Conservation (phyloP, 2,888 invertebrate species). For the Aphodius granarius region DNA sequence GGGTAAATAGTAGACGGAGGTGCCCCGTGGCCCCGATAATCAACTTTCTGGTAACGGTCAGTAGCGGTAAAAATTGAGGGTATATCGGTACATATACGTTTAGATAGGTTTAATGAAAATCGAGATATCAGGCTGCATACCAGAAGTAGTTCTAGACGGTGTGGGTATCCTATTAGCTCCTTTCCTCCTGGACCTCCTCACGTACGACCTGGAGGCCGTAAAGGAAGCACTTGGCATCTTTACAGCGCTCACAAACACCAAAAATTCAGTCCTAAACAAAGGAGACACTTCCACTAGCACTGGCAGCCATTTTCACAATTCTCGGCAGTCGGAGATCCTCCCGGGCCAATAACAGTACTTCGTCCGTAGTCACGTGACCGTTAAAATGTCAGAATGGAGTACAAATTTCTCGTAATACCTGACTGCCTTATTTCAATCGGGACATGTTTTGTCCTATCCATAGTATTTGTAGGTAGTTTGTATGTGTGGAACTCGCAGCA, state of each 20-base stretch:
- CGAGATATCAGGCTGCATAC: constrained; percentile 56
- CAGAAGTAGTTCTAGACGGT: constrained; percentile 79
- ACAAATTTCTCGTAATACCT: constrained; percentile 45
- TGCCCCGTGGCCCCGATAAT: neutral
- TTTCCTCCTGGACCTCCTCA: constrained; percentile 89
- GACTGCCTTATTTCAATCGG: constrained; percentile 65
- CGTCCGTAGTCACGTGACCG: constrained; percentile 46
- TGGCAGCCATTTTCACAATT: constrained; percentile 82
- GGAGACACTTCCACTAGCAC: constrained; percentile 78
- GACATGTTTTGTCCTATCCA: constrained; percentile 75
- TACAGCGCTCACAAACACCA: constrained; percentile 47
- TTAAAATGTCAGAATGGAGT: constrained; percentile 46
- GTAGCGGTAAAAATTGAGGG: constrained; percentile 13
- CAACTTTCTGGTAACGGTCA: constrained; percentile 4
- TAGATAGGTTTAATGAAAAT: constrained; percentile 11
- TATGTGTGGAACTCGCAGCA: constrained; percentile 83
- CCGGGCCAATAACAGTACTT: constrained; percentile 42
- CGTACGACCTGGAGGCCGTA: constrained; percentile 89
- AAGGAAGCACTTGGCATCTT: constrained; percentile 96
- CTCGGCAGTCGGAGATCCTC: constrained; percentile 51
- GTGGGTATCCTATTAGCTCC: constrained; percentile 84
- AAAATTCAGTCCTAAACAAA: constrained; percentile 73
- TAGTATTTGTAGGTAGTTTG: constrained; percentile 83
- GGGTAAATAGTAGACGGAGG: neutral
- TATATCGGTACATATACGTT: constrained; percentile 8